Base-by-base conservation (phyloP, 2,888 invertebrate genomes). In the Embidobia sp. region DNA sequence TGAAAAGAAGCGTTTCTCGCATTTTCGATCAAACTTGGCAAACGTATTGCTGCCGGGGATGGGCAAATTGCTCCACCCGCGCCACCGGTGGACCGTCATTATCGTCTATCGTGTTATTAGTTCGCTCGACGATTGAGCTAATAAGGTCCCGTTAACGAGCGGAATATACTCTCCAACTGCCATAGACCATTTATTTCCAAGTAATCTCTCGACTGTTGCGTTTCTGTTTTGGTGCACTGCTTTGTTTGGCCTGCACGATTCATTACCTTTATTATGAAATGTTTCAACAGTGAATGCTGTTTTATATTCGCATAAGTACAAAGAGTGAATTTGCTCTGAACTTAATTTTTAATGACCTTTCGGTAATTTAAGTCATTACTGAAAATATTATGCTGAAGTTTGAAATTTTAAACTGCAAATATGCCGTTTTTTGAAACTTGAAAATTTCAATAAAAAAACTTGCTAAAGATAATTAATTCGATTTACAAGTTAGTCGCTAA, bases 71-170 rank as follows among this genome's bases (percentile, higher is more conserved):
- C 42, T 35, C 33, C 16, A 40, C 63, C 49, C 57, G 64, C 37
- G 61, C 40, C 70, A 46, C 61, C 66, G 44, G 74, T 77, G 67
- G 73, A 66, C 79, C 79, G 18, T 78, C 80, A 80, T 84, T 82
- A 83, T 82, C 83, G 79, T 80, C 78, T 78, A 81, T 80, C 81
- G 82, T 82, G 82, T 85, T 85, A 85, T 85, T 85, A 84, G 84
- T 85, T 82, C 82, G 83, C 82, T 79, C 82, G 79, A 77, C 83
- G 84, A 86, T 87, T 85, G 85, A 77, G 81, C 64, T 79, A 81
- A 85, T 83, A 84, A 83, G 83, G 82, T 77, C 73, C 81, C 69
- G 64, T 70, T 77, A 66, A 76, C 79, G 74, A 79, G 77, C 76
- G 31, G 66, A 66, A 59, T 70, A 77, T 77, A 69, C 57, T 77